phyloP scores from a whole-genome alignment of 2,888 invertebrate species.

The Ophion ellenae region DNA sequence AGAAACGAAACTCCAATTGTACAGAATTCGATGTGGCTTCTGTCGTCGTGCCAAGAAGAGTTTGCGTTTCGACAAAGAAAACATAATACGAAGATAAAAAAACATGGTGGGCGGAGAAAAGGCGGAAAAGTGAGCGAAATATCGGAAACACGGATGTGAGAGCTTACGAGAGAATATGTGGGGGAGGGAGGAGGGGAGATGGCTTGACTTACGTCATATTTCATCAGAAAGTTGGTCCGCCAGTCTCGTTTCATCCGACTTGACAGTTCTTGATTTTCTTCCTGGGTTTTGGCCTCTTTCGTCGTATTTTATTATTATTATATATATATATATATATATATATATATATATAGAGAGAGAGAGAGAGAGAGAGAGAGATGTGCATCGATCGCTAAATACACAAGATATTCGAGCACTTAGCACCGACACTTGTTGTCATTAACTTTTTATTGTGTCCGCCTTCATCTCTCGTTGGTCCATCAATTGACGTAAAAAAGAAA shows the following conservation, averaged over 20 bases:
- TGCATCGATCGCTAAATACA: constrained; percentile 22
- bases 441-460: constrained; percentile 8
- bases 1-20: constrained; percentile 27
- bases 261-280: constrained; percentile 41
- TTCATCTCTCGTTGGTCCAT: constrained; percentile 5
- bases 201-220: constrained; percentile 59
- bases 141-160: constrained; percentile 32
- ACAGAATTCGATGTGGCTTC: constrained; percentile 38
- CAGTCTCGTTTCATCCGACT: constrained; percentile 28
- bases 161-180: background rate
- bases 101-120: constrained; percentile 8
- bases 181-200: background rate
- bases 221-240: constrained; percentile 48
- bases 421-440: constrained; percentile 24
- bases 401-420: constrained; percentile 40
- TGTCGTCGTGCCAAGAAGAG: constrained; percentile 21
- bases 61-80: constrained; percentile 29
- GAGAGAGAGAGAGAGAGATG: constrained; percentile 18
- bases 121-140: constrained; percentile 21
- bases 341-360: constrained; percentile 22
- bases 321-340: constrained; percentile 28
- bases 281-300: constrained; percentile 7
- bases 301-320: background rate
- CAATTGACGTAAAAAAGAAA: constrained; percentile 45
- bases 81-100: constrained; percentile 40